Evolutionary conservation across 2,888 invertebrate species (phyloP), one percentile per base, ranked within the genome.

Genomic region (Papilio protenor): DNA sequence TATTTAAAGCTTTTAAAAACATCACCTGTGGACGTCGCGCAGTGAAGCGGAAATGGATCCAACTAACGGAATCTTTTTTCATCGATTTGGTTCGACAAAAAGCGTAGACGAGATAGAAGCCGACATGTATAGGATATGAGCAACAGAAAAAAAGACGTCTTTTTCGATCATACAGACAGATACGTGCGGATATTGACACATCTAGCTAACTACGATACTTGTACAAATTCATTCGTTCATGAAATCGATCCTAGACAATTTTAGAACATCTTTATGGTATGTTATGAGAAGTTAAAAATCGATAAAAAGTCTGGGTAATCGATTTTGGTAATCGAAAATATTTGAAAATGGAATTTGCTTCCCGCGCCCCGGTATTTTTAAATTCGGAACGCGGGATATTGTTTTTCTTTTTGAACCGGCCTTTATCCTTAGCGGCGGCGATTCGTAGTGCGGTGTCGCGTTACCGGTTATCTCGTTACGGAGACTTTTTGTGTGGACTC

Each of bases 41-140:
- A 93, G 89, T 91, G 89, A 88, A 89, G 93, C 94, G 93, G 93
- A 94, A 94, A 94, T 89, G 91, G 89, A 92, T 91, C 88, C 89
- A 89, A 86, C 89, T 94, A 94, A 94, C 94, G 94, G 93, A 82
- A 87, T 85, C 80, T 88, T 89, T 92, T 90, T 93, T 88, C 86
- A 84, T 87, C 85, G 83, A 84, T 87, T 89, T 88, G 88, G 89
- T 88, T 88, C 85, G 82, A 92, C 89, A 94, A 92, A 93, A 91
- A 92, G 88, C 84, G 83, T 87, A 84, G 89, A 91, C 89, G 88
- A 89, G 92, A 93, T 92, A 90, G 87, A 88, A 89, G 83, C 87
- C 85, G 92, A 91, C 93, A 85, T 89, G 89, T 92, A 90, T 91
- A 87, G 91, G 90, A 92, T 92, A 89, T 90, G 90, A 88, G 88